Percentiles rank a stretch among this genome's conserved stretches.
Conservation (phyloP, 2,888 invertebrate species). For the Cheilosia grossa region DNA sequence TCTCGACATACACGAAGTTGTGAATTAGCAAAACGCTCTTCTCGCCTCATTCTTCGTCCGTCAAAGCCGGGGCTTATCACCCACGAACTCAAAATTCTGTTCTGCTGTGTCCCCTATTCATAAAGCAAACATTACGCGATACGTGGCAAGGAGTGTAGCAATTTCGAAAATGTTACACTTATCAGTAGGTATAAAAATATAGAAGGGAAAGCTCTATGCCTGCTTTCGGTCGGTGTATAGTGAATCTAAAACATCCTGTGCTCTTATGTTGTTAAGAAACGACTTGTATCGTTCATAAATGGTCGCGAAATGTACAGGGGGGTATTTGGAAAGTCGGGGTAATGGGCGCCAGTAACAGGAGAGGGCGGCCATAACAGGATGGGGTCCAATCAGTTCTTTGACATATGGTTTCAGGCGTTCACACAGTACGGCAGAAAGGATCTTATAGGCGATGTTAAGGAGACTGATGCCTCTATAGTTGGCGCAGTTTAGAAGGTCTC, state of each 20-base stretch:
- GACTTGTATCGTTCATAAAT: too few species aligned
- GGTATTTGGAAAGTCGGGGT: too few species aligned
- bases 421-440: too few species aligned
- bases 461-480: too few species aligned
- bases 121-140: conserved; percentile 23
- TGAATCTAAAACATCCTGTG: conserved; percentile 28
- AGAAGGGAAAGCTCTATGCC: neutral
- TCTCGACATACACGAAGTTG: conserved; percentile 36
- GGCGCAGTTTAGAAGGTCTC: too few species aligned
- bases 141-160: conserved; percentile 6
- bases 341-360: too few species aligned
- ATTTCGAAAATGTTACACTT: conserved; percentile 30
- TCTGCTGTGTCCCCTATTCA: conserved; percentile 5
- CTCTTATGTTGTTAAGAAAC: neutral
- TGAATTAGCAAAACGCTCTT: conserved; percentile 61
- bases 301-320: too few species aligned
- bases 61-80: neutral
- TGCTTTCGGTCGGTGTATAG: neutral
- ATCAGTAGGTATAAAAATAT: neutral
- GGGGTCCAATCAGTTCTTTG: too few species aligned
- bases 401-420: too few species aligned
- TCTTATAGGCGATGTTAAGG: too few species aligned
- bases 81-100: neutral
- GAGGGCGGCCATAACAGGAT: too few species aligned
- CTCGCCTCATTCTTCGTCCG: conserved; percentile 42